A percentile compares a stretch with the other conserved stretches of the same genome.
These are phyloP conservation scores for Pempheris klunzingeri DNA, from an alignment of 2,797 vertebrate genomes.

Conservation along the genomic window DNA sequence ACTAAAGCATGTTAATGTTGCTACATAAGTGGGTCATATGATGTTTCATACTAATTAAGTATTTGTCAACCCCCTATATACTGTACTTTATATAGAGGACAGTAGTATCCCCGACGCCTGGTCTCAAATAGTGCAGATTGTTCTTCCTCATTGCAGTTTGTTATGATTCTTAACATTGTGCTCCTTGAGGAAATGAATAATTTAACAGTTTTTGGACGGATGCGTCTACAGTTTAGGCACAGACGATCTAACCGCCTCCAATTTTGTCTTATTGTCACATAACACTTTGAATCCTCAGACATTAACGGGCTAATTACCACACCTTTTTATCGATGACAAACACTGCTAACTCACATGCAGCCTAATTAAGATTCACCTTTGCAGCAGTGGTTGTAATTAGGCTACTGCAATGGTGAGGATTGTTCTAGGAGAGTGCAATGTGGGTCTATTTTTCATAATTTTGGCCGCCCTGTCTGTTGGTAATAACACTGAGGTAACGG, in stretches of 20 bases:
- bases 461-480: background rate
- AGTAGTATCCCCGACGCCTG: slow-evolving; percentile 27
- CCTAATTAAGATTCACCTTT: background rate
- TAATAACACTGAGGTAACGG: background rate
- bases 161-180: slow-evolving; percentile 19
- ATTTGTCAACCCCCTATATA: slow-evolving; percentile 36
- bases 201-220: slow-evolving; percentile 23
- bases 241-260: background rate
- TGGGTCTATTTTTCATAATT: background rate
- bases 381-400: background rate
- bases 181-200: slow-evolving; percentile 26
- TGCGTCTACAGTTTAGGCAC: background rate
- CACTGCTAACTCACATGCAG: background rate
- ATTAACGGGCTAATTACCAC: slow-evolving; percentile 5
- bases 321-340: background rate
- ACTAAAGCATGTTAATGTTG: slow-evolving; percentile 38
- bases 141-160: slow-evolving; percentile 14
- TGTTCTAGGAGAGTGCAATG: background rate
- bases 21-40: slow-evolving; percentile 63
- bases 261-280: background rate
- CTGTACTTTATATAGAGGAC: slow-evolving; percentile 1
- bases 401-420: background rate
- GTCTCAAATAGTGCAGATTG: slow-evolving; percentile 1
- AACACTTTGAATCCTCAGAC: background rate
- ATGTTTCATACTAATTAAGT: slow-evolving; percentile 54